Conservation (phyloP, 1,140 invertebrate species). For the Coenobita brevimanus region DNA sequence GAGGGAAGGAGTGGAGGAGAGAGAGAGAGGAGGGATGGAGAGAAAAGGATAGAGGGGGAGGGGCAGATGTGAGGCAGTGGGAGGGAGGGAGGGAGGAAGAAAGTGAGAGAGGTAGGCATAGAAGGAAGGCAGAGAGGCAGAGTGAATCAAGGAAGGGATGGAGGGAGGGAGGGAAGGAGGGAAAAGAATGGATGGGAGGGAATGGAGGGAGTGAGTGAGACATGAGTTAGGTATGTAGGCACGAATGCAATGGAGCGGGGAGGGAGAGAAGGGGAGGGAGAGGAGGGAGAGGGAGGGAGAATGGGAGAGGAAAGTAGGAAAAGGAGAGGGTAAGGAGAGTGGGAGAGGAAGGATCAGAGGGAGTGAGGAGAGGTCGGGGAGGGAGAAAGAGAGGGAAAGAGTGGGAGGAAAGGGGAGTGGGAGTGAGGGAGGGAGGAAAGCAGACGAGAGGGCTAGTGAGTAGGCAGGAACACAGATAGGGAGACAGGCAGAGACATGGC, state of each 20-base stretch:
- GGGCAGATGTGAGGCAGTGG: not conserved
- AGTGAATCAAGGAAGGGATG: not conserved
- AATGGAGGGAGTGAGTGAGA: not conserved
- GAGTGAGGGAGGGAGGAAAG: not conserved
- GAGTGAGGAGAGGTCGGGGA: too few species aligned
- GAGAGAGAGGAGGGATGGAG: not conserved
- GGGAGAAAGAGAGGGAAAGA: too few species aligned
- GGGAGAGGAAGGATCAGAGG: too few species aligned
- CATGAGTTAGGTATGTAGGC: too few species aligned
- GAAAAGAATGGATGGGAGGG: not conserved
- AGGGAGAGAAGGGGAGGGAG: not conserved
- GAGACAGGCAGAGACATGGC: too few species aligned
- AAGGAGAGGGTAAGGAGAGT: not conserved
- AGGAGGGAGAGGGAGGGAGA: constrained; percentile 12
- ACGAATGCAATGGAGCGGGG: not conserved
- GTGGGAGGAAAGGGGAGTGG: not conserved
- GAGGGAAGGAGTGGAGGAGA: not conserved
- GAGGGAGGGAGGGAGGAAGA: not conserved
- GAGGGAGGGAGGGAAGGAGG: not conserved
- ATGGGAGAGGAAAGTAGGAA: not conserved
- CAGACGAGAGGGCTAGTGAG: not conserved
- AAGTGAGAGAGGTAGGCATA: not conserved
- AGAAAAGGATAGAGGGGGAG: not conserved
- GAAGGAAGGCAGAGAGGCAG: not conserved
- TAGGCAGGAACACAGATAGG: too few species aligned